A percentile compares a stretch with the other conserved stretches of the same genome.
phyloP scores from a whole-genome alignment of 2,888 invertebrate genomes.

The Pseudococcus viburni region DNA sequence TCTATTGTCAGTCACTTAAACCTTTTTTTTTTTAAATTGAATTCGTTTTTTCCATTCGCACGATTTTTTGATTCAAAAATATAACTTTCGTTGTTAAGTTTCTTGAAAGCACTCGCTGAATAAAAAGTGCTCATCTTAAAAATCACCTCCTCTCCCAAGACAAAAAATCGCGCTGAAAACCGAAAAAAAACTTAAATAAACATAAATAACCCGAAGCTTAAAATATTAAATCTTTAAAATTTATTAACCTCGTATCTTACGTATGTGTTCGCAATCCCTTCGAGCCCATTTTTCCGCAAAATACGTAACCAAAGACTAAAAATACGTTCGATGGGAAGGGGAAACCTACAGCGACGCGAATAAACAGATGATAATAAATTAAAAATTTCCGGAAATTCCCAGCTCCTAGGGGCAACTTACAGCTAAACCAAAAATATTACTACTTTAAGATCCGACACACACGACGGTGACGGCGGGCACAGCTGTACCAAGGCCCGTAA shows the following conservation, averaged over 20 bases:
- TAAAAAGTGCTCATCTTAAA: too few relatives aligned
- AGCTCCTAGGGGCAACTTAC: background rate
- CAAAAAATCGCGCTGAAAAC: background rate
- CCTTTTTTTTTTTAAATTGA: too few relatives aligned
- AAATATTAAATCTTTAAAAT: slow-evolving; percentile 9
- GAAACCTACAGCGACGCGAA: background rate
- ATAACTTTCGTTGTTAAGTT: too few relatives aligned
- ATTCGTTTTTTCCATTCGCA: too few relatives aligned
- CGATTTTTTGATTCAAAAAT: too few relatives aligned
- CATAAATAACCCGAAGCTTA: background rate
- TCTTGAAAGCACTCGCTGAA: too few relatives aligned
- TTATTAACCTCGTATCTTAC: background rate
- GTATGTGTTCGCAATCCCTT: too few relatives aligned
- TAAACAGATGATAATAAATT: slow-evolving; percentile 13
- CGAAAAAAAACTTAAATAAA: background rate
- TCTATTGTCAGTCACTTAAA: too few relatives aligned
- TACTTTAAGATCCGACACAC: background rate
- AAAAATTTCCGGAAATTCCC: slow-evolving; percentile 1
- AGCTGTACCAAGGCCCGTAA: background rate
- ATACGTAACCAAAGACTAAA: background rate
- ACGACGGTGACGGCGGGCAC: background rate
- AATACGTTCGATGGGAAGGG: background rate
- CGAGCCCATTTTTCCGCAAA: too few relatives aligned
- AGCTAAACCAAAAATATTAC: background rate
- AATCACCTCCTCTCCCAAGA: background rate